Conservation (phyloP, 1,140 invertebrate genomes). For the Epicauta chinensis region DNA sequence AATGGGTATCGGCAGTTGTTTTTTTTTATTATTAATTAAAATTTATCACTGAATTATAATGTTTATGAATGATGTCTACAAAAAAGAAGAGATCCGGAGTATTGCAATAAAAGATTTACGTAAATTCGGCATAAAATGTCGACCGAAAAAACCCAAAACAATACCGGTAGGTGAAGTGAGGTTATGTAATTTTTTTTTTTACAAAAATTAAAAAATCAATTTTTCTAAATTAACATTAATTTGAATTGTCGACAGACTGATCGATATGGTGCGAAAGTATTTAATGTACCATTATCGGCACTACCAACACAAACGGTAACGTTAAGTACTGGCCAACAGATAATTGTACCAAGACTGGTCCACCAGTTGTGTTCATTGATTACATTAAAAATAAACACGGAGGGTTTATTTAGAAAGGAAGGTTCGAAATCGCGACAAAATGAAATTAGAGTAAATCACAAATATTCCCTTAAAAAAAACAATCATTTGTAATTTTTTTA, state of each 20-base stretch:
- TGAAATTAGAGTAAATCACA: conserved; percentile 60
- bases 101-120: conserved; percentile 54
- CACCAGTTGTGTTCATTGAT: conserved; percentile 64
- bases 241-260: conserved; percentile 30
- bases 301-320: conserved; percentile 56
- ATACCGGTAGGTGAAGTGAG: conserved; percentile 43
- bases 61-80: conserved; percentile 58
- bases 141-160: conserved; percentile 53
- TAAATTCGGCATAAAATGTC: conserved; percentile 56
- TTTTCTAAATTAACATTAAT: conserved; percentile 16
- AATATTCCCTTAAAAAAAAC: not conserved
- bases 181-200: conserved; percentile 10
- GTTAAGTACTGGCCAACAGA: conserved; percentile 49
- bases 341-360: conserved; percentile 70
- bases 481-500: no score
- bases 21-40: conserved; percentile 5
- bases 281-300: conserved; percentile 53
- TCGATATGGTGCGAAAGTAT: conserved; percentile 47
- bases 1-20: not conserved
- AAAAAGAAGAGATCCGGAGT: conserved; percentile 57
- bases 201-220: conserved; percentile 4
- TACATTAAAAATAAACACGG: conserved; percentile 57
- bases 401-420: conserved; percentile 80
- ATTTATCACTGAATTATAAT: no score
- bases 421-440: conserved; percentile 73